Evolutionary conservation across 2,797 vertebrate species (phyloP).

Genomic region (Salmo trutta): DNA sequence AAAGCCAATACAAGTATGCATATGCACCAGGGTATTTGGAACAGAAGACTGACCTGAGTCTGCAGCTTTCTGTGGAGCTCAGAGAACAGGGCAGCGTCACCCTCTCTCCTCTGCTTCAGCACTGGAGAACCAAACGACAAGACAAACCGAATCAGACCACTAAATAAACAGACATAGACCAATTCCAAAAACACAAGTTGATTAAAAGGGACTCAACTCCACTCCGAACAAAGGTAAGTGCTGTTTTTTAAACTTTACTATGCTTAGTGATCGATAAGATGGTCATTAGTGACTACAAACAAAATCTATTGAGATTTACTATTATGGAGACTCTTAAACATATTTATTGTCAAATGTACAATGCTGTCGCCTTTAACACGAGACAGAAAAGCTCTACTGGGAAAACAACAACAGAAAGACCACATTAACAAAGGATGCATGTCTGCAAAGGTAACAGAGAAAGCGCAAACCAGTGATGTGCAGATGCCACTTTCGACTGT

Average conservation of each 20-base stretch:
- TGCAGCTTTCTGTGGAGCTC: conserved; percentile 95
- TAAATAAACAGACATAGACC: background rate
- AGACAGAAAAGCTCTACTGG: background rate
- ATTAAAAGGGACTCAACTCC: background rate
- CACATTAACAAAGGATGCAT: background rate
- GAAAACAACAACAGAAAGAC: background rate
- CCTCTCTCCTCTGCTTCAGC: conserved; percentile 89
- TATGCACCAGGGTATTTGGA: background rate
- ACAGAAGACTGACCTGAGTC: conserved; percentile 82
- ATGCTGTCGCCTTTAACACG: background rate
- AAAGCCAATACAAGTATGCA: background rate
- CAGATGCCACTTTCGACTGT: background rate
- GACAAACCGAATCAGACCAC: background rate
- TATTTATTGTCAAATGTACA: background rate
- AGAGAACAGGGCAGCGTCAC: conserved; percentile 91
- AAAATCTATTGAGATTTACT: conserved; percentile 28
- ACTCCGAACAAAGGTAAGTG: conserved; percentile 23
- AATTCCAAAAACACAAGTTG: background rate
- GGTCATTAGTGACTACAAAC: conserved; percentile 43
- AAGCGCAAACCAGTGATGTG: background rate
- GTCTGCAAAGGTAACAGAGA: background rate
- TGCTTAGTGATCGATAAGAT: conserved; percentile 51
- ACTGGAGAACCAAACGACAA: conserved; percentile 71
- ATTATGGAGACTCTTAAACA: conserved; percentile 6
- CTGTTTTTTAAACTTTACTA: conserved; percentile 38